These are phyloP conservation scores for Caenorhabditis sinica DNA, from an alignment of 2,888 invertebrate species.

Conservation along the genomic window DNA sequence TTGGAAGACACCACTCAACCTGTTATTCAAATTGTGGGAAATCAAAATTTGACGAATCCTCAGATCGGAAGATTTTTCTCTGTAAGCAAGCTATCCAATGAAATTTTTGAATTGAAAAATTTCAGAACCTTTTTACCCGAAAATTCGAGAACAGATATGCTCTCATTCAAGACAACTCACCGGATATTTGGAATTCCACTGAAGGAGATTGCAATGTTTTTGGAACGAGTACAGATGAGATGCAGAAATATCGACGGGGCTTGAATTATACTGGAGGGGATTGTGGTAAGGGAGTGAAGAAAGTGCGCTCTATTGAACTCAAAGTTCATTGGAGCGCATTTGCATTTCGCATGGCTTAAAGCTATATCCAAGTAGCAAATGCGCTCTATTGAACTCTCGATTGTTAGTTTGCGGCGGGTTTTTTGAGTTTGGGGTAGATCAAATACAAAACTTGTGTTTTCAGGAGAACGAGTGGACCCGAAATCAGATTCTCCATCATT, in stretches of 20 bases:
- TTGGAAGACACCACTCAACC: neutral
- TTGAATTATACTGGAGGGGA: conserved; percentile 14
- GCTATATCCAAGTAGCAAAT: too few relatives aligned
- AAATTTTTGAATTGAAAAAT: neutral
- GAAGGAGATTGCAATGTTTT: conserved; percentile 8
- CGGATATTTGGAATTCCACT: neutral
- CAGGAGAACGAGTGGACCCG: neutral
- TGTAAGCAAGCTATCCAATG: neutral
- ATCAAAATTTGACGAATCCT: neutral
- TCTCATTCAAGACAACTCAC: conserved; percentile 2
- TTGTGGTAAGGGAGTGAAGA: conserved; percentile 31
- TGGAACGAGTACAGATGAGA: neutral
- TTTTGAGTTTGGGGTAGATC: too few relatives aligned
- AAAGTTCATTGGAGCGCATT: neutral
- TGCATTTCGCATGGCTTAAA: too few relatives aligned
- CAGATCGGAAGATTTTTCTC: neutral
- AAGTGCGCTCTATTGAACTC: too few relatives aligned
- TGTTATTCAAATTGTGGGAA: conserved; percentile 1
- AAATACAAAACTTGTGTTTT: neutral
- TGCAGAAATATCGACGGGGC: neutral
- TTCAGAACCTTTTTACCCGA: neutral
- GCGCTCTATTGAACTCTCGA: too few relatives aligned
- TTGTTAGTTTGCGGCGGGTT: too few relatives aligned
- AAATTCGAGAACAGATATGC: neutral
- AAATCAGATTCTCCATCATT: neutral